Evolutionary conservation across 2,888 invertebrate species (phyloP).

Genomic region (Mesochorus sp.): DNA sequence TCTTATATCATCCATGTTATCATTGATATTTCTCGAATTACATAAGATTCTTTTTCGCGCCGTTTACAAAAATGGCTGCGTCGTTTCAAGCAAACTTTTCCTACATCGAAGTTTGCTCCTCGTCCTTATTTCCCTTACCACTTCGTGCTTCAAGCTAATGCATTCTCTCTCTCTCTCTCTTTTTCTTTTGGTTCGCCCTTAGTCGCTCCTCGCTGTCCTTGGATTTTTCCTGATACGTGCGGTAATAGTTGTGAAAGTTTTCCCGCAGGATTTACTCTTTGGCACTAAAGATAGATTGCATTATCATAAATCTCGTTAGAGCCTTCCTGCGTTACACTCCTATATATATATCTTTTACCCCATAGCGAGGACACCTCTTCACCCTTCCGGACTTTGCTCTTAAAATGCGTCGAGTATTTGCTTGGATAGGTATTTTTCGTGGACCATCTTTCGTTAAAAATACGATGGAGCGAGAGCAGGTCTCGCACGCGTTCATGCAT

Average conservation of each 20-base stretch:
- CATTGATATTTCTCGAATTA: not conserved
- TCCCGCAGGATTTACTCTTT: conserved; percentile 22
- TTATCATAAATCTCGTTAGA: conserved; percentile 63
- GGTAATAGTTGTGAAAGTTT: conserved; percentile 15
- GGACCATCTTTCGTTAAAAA: conserved; percentile 15
- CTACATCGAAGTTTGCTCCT: conserved; percentile 1
- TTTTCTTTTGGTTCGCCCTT: too few species aligned
- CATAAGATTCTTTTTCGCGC: not conserved
- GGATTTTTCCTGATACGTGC: conserved; percentile 19
- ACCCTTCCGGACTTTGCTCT: not conserved
- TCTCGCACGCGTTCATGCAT: conserved; percentile 11
- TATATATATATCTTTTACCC: not conserved
- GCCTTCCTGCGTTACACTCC: conserved; percentile 14
- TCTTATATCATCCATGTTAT: not conserved
- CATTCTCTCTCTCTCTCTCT: not conserved
- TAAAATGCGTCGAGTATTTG: not conserved
- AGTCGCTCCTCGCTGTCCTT: not conserved
- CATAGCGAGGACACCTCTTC: not conserved
- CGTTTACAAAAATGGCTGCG: conserved; percentile 21
- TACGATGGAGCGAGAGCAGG: conserved; percentile 1
- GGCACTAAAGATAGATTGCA: conserved; percentile 62
- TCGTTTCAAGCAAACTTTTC: conserved; percentile 24
- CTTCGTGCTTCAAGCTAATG: not conserved
- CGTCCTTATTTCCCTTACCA: conserved; percentile 20
- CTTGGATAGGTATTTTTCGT: not conserved